phyloP scores from a whole-genome alignment of 2,113 vertebrate genomes.

The Ranitomeya imitator region DNA sequence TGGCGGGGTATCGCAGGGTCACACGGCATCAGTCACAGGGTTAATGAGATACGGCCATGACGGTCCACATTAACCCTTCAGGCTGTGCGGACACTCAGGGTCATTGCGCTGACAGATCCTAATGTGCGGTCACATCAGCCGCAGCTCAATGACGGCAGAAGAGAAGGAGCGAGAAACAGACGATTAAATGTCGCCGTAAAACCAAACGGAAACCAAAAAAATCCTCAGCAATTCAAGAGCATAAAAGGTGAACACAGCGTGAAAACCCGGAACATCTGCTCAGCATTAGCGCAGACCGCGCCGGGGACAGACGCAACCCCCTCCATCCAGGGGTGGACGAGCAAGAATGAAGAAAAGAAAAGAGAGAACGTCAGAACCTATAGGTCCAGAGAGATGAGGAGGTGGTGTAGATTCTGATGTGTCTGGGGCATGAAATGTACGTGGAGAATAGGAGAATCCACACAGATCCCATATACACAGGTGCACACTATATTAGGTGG shows the following conservation, averaged over 20 bases:
- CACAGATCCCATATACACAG: too few species aligned
- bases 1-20: too few species aligned
- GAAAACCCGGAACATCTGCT: constrained; percentile 71
- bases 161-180: not conserved
- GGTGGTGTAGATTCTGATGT: too few species aligned
- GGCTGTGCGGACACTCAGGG: not conserved
- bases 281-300: constrained; percentile 69
- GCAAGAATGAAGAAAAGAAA: too few species aligned
- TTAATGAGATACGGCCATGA: not conserved
- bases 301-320: constrained; percentile 55
- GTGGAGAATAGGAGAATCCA: too few species aligned
- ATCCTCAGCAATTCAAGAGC: constrained; percentile 33
- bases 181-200: constrained; percentile 62
- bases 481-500: too few species aligned
- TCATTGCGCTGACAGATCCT: not conserved
- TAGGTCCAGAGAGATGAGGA: too few species aligned
- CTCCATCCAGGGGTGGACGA: not conserved
- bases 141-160: not conserved
- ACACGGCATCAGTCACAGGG: not conserved
- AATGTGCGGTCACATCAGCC: not conserved
- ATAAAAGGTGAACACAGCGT: not conserved
- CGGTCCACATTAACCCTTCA: not conserved
- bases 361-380: too few species aligned
- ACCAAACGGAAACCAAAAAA: constrained; percentile 61
- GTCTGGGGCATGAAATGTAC: too few species aligned